phyloP scores from a whole-genome alignment of 2,113 vertebrate species.

The Syngnathus typhle region DNA sequence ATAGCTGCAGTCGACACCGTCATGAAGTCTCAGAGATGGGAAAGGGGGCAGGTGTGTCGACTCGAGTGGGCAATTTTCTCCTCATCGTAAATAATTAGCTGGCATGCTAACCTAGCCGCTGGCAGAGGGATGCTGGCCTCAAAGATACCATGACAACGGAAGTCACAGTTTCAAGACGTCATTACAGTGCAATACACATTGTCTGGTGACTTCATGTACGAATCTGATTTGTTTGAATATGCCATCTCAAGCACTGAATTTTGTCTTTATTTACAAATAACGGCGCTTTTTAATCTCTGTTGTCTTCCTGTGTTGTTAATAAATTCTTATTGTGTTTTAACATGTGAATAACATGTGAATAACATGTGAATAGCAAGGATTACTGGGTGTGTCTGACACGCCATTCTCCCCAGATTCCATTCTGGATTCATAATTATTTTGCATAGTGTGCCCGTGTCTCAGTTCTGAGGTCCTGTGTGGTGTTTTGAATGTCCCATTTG shows the following conservation, averaged over 20 bases:
- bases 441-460: too few species aligned
- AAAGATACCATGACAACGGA: constrained; percentile 21
- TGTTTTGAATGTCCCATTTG: too few species aligned
- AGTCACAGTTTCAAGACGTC: not conserved
- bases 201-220: not conserved
- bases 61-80: constrained; percentile 7
- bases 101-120: constrained; percentile 40
- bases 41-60: constrained; percentile 49
- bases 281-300: not conserved
- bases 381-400: not conserved
- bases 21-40: not conserved
- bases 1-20: not conserved
- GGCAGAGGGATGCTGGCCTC: constrained; percentile 24
- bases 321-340: not conserved
- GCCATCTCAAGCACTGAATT: not conserved
- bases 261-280: too few species aligned
- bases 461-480: not conserved
- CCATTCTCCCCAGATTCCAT: not conserved
- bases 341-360: not conserved
- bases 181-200: not conserved
- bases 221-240: not conserved
- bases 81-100: constrained; percentile 48
- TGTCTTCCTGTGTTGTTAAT: not conserved
- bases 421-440: too few species aligned
- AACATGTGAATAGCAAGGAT: not conserved